Percentiles rank a stretch among this genome's conserved stretches.
phyloP scores from a whole-genome alignment of 2,888 invertebrate genomes.

The Ditylenchus weischeri region DNA sequence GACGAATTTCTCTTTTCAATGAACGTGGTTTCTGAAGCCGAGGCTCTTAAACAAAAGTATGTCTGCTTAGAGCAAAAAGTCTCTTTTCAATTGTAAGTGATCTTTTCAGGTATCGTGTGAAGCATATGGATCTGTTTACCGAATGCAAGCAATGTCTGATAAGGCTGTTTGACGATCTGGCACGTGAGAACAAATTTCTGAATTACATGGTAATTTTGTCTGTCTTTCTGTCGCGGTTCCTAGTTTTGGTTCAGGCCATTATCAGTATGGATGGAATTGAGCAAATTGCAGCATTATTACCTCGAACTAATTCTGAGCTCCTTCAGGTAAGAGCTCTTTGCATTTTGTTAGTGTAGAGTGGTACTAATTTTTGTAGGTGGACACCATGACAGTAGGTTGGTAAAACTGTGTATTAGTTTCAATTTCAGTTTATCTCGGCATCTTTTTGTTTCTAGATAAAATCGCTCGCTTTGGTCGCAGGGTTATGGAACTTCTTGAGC shows the following conservation, averaged over 20 bases:
- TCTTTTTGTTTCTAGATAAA: constrained; percentile 2
- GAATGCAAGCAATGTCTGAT: constrained; percentile 39
- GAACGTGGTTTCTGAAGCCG: constrained; percentile 47
- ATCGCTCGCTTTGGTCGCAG: constrained; percentile 7
- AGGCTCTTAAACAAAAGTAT: constrained; percentile 49
- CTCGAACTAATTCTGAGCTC: constrained; percentile 56
- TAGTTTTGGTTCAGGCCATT: constrained; percentile 37
- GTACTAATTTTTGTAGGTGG: constrained; percentile 48
- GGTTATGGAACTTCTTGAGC: constrained; percentile 9
- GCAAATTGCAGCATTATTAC: constrained; percentile 53
- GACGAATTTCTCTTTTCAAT: constrained; percentile 30
- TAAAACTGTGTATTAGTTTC: not conserved
- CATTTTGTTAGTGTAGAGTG: no score
- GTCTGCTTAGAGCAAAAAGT: not conserved
- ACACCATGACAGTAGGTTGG: constrained; percentile 42
- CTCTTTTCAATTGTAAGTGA: not conserved
- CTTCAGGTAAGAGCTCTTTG: no score
- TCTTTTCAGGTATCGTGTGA: constrained; percentile 40
- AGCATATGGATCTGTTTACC: constrained; percentile 46
- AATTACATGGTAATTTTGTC: constrained; percentile 20
- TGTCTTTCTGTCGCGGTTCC: no score
- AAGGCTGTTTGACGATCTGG: constrained; percentile 35
- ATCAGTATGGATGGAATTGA: constrained; percentile 49
- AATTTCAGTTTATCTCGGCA: not conserved
- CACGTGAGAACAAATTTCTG: constrained; percentile 33